Conservation (phyloP, 2,888 invertebrate species). For the Aleiodes alternator region DNA sequence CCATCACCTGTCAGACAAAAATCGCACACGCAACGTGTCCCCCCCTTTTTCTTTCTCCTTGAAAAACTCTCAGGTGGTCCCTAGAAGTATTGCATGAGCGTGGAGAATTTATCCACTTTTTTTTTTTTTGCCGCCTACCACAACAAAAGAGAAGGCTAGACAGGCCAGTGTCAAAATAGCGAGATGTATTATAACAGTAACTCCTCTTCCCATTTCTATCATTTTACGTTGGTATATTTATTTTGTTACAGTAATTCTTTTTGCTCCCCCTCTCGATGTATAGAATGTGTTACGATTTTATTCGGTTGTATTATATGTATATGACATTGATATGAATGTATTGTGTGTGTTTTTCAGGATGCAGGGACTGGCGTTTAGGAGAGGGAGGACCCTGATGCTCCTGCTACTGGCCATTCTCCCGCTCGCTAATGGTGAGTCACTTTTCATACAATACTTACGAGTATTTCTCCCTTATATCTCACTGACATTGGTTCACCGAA, state of each 20-base stretch:
- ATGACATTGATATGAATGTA: constrained; percentile 46
- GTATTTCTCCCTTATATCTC: constrained; percentile 11
- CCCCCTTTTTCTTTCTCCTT: constrained; percentile 9
- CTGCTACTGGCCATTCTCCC: constrained; percentile 62
- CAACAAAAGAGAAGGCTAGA: constrained; percentile 40
- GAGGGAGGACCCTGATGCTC: constrained; percentile 67
- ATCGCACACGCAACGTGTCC: constrained; percentile 35
- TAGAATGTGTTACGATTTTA: constrained; percentile 33
- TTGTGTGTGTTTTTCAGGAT: constrained; percentile 65
- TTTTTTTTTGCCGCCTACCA: constrained; percentile 13
- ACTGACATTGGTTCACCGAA: neutral
- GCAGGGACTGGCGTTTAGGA: constrained; percentile 67
- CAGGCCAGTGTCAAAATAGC: constrained; percentile 55
- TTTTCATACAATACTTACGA: constrained; percentile 56
- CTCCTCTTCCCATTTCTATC: constrained; percentile 20
- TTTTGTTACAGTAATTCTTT: neutral
- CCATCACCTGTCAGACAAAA: constrained; percentile 30
- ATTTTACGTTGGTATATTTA: constrained; percentile 22
- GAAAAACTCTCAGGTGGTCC: constrained; percentile 50
- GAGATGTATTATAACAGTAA: constrained; percentile 51
- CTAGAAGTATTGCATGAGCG: constrained; percentile 37
- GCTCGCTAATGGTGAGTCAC: constrained; percentile 72
- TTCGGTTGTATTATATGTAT: constrained; percentile 34
- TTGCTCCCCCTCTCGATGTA: constrained; percentile 7
- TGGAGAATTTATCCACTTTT: constrained; percentile 43